A percentile compares a stretch with the other conserved stretches of the same genome.
Evolutionary conservation across 2,113 vertebrate species (phyloP).

Genomic region (Columbina picui): DNA sequence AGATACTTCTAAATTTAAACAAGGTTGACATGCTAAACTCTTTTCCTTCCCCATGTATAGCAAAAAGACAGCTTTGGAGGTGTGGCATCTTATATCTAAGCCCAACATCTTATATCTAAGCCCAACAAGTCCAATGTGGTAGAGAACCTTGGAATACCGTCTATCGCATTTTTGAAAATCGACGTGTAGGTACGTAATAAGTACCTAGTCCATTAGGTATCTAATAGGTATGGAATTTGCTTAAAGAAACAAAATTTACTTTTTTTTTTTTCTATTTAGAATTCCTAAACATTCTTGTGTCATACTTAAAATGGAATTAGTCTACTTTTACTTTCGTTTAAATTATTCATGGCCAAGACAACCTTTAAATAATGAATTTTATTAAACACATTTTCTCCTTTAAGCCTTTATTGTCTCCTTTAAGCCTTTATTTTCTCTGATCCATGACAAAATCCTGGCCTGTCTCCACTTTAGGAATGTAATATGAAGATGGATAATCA

Average conservation of each 20-base stretch:
- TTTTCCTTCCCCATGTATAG: neutral
- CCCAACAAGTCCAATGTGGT: neutral
- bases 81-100: neutral
- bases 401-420: neutral
- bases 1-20: constrained; percentile 26
- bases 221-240: neutral
- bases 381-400: neutral
- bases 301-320: neutral
- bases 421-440: neutral
- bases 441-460: neutral
- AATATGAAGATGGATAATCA: neutral
- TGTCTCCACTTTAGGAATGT: neutral
- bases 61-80: neutral
- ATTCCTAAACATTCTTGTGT: neutral
- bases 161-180: neutral
- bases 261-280: neutral
- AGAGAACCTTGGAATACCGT: neutral
- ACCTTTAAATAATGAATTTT: neutral
- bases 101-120: too few species aligned
- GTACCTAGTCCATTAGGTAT: neutral
- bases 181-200: neutral
- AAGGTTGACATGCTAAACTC: neutral
- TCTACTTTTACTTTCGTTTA: neutral
- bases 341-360: neutral
- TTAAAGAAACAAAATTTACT: neutral